Conservation (phyloP, 2,888 invertebrate species). For the Synergus japonicus region DNA sequence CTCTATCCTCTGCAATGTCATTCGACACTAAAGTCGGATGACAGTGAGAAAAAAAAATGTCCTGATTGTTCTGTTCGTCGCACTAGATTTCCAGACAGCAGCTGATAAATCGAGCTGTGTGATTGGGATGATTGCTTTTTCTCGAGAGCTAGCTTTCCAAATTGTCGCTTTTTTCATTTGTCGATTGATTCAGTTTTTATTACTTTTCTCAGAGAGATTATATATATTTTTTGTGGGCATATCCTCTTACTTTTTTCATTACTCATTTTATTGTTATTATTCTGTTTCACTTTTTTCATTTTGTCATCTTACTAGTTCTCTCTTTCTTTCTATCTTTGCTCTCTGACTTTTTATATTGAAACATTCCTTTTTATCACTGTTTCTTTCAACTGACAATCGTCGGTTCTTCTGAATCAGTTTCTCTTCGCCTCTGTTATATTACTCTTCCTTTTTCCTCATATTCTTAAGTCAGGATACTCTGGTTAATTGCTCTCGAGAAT, state of each 20-base stretch:
- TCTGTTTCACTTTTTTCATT: no score
- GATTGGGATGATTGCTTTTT: not conserved
- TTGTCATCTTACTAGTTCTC: no score
- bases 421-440: slow-evolving; percentile 17
- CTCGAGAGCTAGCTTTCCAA: not conserved
- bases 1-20: not conserved
- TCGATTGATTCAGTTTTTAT: not conserved
- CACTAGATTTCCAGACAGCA: not conserved
- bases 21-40: not conserved
- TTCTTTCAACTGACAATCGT: not conserved
- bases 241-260: no score
- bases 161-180: not conserved
- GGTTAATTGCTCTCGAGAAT: slow-evolving; percentile 49
- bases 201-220: not conserved
- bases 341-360: not conserved
- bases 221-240: not conserved
- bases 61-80: not conserved
- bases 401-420: not conserved
- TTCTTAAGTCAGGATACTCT: slow-evolving; percentile 33
- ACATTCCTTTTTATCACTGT: not conserved
- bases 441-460: slow-evolving; percentile 28
- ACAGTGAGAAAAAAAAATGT: not conserved
- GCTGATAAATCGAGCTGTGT: not conserved
- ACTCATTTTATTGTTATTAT: no score
- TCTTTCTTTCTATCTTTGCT: not conserved